These are phyloP conservation scores for Psilopsiagon aurifrons DNA, from an alignment of 2,113 vertebrate genomes.

Conservation along the genomic window DNA sequence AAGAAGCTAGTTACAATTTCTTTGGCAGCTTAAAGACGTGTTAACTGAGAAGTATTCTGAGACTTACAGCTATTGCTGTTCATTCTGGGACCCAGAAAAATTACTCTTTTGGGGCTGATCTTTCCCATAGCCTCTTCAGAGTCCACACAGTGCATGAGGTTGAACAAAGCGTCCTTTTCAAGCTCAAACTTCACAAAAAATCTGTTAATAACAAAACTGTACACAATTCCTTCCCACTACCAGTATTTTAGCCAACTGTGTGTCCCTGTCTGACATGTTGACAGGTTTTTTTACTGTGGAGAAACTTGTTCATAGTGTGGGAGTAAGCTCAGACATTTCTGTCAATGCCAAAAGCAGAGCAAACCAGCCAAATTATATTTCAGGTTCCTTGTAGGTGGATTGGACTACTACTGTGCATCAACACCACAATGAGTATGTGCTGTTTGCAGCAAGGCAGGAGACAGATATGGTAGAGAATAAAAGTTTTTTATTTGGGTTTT, in stretches of 20 bases:
- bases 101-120: background rate
- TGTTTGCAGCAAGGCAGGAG: background rate
- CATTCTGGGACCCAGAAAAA: background rate
- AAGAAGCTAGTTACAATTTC: background rate
- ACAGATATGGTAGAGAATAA: background rate
- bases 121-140: background rate
- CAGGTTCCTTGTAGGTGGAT: background rate
- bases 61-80: background rate
- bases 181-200: background rate
- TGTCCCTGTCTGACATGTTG: background rate
- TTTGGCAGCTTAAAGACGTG: background rate
- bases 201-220: background rate
- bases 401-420: background rate
- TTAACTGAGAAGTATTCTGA: background rate
- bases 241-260: background rate
- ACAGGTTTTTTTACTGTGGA: background rate
- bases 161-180: background rate
- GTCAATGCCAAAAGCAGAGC: background rate
- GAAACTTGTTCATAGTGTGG: background rate
- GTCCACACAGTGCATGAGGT: rapidly evolving
- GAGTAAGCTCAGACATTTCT: background rate
- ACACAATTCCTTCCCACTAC: background rate
- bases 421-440: background rate
- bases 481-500: background rate
- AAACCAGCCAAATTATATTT: background rate